Evolutionary conservation across 2,888 invertebrate species (phyloP).

Genomic region (Limnephilus auricula): DNA sequence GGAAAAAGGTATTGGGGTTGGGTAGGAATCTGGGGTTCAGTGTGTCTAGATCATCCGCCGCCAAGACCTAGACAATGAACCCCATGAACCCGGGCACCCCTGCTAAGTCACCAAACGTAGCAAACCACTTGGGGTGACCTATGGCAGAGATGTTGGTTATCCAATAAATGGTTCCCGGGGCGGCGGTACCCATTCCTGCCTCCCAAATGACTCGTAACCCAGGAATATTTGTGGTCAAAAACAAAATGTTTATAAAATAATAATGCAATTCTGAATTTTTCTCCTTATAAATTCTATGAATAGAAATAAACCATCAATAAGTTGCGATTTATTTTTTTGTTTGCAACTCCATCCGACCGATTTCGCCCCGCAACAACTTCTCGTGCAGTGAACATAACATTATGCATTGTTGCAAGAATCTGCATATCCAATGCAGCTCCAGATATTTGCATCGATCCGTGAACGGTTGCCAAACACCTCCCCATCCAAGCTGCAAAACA

Average conservation of each 20-base stretch:
- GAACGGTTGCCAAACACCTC: constrained; percentile 37
- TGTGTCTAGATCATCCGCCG: too few relatives aligned
- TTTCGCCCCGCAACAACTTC: neutral
- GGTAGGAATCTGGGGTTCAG: too few relatives aligned
- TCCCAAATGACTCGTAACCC: too few relatives aligned
- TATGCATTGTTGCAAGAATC: constrained; percentile 6
- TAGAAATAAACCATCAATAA: neutral
- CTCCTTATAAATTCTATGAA: neutral
- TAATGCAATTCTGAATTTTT: neutral
- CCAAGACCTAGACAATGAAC: too few relatives aligned
- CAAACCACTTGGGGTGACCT: too few relatives aligned
- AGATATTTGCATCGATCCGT: constrained; percentile 19
- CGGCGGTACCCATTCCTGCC: too few relatives aligned
- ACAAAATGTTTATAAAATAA: neutral
- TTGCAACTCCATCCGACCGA: neutral
- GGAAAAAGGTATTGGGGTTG: too few relatives aligned
- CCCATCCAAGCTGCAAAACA: constrained; percentile 8
- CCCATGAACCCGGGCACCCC: too few relatives aligned
- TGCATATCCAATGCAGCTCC: neutral
- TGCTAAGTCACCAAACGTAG: too few relatives aligned
- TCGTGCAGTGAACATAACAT: neutral
- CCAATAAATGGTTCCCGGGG: too few relatives aligned
- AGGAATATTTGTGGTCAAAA: too few relatives aligned
- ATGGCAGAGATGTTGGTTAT: too few relatives aligned
- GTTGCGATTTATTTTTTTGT: neutral